These are phyloP conservation scores for Actenoides hombroni DNA, from an alignment of 2,113 vertebrate species.

Conservation along the genomic window DNA sequence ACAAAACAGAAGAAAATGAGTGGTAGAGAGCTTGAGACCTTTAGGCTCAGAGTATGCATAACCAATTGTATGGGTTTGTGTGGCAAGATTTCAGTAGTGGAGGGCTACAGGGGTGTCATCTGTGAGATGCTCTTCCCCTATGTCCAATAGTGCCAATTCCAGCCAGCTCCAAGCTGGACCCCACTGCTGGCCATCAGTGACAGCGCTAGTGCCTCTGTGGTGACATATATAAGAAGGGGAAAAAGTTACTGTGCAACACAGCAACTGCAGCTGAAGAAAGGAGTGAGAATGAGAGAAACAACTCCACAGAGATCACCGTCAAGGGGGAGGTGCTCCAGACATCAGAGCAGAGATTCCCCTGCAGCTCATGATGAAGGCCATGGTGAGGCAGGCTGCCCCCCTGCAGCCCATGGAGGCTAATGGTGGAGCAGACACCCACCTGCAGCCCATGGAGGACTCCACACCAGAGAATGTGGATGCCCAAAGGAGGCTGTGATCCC, in stretches of 20 bases:
- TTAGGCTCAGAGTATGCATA: neutral
- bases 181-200: neutral
- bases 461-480: no score
- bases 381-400: neutral
- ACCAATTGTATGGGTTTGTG: neutral
- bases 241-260: neutral
- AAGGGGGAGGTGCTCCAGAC: neutral
- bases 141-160: neutral
- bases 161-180: neutral
- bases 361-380: neutral
- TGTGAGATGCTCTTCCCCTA: neutral
- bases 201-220: neutral
- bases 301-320: neutral
- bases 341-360: neutral
- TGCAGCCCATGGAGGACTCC: no score
- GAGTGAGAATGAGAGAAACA: neutral
- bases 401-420: neutral
- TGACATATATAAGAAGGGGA: neutral
- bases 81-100: neutral
- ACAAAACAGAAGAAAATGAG: neutral
- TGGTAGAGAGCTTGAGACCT: neutral
- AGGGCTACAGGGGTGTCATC: neutral
- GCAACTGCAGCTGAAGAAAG: neutral
- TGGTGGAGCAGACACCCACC: neutral
- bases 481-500: no score